Conservation (phyloP, 2,797 vertebrate species). For the Megaceryle alcyon region DNA sequence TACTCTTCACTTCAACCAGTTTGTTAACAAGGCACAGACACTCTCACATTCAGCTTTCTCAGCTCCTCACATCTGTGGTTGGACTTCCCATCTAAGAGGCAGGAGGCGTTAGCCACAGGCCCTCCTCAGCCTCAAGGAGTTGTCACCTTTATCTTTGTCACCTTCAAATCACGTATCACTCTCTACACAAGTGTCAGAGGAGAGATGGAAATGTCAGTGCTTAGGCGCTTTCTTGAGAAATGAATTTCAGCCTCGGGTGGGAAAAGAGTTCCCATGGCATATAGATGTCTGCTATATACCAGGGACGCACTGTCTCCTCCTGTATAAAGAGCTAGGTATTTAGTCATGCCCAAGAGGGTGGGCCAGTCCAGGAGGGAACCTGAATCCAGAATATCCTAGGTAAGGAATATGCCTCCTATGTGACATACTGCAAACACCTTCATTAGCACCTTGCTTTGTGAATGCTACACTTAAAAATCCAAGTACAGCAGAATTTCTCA, state of each 20-base stretch:
- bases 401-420: background rate
- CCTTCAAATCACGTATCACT: background rate
- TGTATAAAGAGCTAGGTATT: background rate
- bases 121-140: constrained; percentile 1
- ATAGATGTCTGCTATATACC: background rate
- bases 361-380: background rate
- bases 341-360: constrained; percentile 8
- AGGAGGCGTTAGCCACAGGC: background rate
- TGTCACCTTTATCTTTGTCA: background rate
- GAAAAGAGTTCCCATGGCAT: constrained; percentile 15
- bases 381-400: background rate
- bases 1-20: background rate
- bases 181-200: background rate
- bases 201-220: background rate
- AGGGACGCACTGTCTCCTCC: background rate
- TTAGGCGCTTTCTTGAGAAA: background rate
- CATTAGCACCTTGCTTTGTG: background rate
- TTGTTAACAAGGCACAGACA: background rate
- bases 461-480: background rate
- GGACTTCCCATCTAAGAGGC: background rate
- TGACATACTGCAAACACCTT: background rate
- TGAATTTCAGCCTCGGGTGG: constrained; percentile 22
- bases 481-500: background rate
- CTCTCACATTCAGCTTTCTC: background rate
- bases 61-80: background rate